Conservation (phyloP, 1,140 invertebrate species). For the Aphelenchoides besseyi region DNA sequence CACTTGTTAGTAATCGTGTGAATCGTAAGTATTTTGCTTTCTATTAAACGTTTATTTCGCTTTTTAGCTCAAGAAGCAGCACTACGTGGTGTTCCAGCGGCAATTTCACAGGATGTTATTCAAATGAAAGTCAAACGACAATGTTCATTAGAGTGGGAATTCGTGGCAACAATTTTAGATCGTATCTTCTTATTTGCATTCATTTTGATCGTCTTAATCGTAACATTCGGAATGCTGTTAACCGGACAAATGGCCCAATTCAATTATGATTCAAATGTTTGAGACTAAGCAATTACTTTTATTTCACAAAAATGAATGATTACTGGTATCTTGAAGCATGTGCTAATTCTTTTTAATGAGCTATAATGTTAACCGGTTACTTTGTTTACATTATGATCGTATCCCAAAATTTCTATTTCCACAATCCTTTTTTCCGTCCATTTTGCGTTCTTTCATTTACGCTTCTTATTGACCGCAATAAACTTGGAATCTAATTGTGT, state of each 20-base stretch:
- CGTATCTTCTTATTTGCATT: slow-evolving; percentile 56
- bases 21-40: slow-evolving; percentile 24
- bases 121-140: slow-evolving; percentile 52
- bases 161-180: slow-evolving; percentile 60
- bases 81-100: slow-evolving; percentile 1
- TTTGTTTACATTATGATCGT: too few species aligned
- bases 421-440: not conserved
- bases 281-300: too few species aligned
- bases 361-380: too few species aligned
- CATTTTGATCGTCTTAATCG: slow-evolving; percentile 45
- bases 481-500: not conserved
- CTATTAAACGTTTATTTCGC: not conserved
- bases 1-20: slow-evolving; percentile 10
- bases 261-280: slow-evolving; percentile 40
- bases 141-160: slow-evolving; percentile 60
- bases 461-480: not conserved
- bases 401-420: too few species aligned
- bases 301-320: too few species aligned
- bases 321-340: too few species aligned
- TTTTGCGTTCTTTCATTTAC: not conserved
- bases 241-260: slow-evolving; percentile 56
- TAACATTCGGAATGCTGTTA: slow-evolving; percentile 58
- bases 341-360: too few species aligned
- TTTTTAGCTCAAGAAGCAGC: slow-evolving; percentile 1
- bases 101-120: slow-evolving; percentile 35